phyloP scores from a whole-genome alignment of 2,888 invertebrate species.

The Calameuta filiformis region DNA sequence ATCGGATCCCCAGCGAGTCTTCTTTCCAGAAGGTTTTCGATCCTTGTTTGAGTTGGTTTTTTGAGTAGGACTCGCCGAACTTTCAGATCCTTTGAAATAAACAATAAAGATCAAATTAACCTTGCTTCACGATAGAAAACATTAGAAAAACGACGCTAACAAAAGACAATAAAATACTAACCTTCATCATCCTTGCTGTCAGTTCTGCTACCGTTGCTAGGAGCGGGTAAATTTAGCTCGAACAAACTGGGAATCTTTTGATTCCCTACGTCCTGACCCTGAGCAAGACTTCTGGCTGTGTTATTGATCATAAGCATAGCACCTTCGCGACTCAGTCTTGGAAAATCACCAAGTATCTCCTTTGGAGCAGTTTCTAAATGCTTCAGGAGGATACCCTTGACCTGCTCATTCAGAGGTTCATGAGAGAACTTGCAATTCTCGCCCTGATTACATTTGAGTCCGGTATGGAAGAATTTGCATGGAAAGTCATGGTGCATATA shows the following conservation, averaged over 20 bases:
- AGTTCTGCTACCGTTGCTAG: constrained; percentile 37
- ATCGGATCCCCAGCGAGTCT: constrained; percentile 63
- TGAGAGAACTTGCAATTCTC: constrained; percentile 96
- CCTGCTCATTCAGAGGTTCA: constrained; percentile 83
- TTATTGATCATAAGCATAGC: constrained; percentile 71
- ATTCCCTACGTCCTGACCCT: constrained; percentile 49
- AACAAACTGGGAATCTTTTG: constrained; percentile 65
- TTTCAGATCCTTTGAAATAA: not conserved
- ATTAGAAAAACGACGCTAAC: not conserved
- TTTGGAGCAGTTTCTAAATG: constrained; percentile 92
- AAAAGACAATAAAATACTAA: constrained; percentile 20
- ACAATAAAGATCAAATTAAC: not conserved
- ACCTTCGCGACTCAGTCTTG: constrained; percentile 82
- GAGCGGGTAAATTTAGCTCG: constrained; percentile 60
- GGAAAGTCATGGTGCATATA: constrained; percentile 98
- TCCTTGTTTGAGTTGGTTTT: constrained; percentile 36
- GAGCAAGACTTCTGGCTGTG: constrained; percentile 54
- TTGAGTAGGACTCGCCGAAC: not conserved
- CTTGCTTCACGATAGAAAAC: not conserved
- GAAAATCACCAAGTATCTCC: constrained; percentile 91
- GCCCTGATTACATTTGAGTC: constrained; percentile 81
- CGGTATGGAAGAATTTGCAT: constrained; percentile 96
- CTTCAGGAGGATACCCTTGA: constrained; percentile 68
- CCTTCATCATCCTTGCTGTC: constrained; percentile 49
- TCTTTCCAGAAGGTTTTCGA: constrained; percentile 59